A percentile compares a stretch with the other conserved stretches of the same genome.
Evolutionary conservation across 30 jellyfish, hydroid and myxozoan species (phyloP).

Genomic region (Chrysaora quinquecirrha): DNA sequence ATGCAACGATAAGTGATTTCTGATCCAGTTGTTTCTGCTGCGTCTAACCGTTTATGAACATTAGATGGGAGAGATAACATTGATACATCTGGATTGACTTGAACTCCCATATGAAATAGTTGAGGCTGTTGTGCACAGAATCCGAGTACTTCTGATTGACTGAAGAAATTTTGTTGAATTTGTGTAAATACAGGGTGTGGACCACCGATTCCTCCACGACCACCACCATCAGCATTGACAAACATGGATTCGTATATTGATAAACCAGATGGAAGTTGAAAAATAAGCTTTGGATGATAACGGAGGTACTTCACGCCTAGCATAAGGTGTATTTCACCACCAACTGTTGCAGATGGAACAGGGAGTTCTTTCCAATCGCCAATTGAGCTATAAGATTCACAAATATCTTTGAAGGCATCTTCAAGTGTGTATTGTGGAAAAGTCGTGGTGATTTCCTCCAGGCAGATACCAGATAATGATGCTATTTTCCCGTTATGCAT

Average conservation of each 20-base stretch:
- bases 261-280: neutral
- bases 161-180: neutral
- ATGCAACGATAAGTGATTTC: neutral
- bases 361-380: neutral
- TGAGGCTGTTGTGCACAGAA: conserved; percentile 3
- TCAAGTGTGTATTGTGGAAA: neutral
- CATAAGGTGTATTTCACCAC: conserved; percentile 35
- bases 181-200: conserved; percentile 10
- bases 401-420: neutral
- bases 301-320: neutral
- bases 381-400: neutral
- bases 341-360: conserved; percentile 1
- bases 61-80: neutral
- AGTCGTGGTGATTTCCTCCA: conserved; percentile 22
- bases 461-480: conserved; percentile 13
- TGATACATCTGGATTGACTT: neutral
- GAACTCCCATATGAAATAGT: neutral
- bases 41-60: neutral
- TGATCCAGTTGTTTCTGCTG: neutral
- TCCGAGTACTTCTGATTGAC: neutral
- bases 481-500: neutral
- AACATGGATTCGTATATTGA: neutral
- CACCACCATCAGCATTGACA: neutral
- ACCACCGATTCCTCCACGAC: conserved; percentile 32
- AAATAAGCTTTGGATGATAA: neutral